Evolutionary conservation across 2,888 invertebrate species (phyloP).

Genomic region (Agrotis clavis): DNA sequence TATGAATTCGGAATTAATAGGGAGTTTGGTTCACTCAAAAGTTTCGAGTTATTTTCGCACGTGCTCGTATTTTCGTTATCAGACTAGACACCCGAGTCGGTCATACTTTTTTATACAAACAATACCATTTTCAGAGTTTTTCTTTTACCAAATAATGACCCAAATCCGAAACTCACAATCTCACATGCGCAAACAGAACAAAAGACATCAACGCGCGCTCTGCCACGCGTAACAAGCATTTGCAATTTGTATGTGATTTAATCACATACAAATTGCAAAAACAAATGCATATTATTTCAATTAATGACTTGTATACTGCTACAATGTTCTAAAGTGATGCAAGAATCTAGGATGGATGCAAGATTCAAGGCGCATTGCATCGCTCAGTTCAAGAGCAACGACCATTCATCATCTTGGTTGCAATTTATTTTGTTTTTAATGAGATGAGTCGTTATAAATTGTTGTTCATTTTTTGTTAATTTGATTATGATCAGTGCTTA

Average conservation of each 20-base stretch:
- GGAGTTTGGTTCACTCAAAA: too few species aligned
- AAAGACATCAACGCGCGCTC: conserved; percentile 69
- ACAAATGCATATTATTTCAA: conserved; percentile 45
- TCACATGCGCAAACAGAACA: conserved; percentile 21
- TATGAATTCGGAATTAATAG: too few species aligned
- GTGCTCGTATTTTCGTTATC: too few species aligned
- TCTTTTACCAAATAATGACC: background rate
- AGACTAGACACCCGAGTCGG: too few species aligned
- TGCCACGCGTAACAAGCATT: background rate
- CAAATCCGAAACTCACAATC: background rate
- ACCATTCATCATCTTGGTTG: conserved; percentile 62
- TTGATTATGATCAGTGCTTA: background rate
- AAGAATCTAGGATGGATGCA: conserved; percentile 62
- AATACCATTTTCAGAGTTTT: too few species aligned
- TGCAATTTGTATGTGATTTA: too few species aligned
- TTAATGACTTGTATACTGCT: conserved; percentile 51
- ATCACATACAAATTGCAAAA: conserved; percentile 22
- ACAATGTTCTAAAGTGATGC: conserved; percentile 51
- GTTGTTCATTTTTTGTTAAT: conserved; percentile 22
- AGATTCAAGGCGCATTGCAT: conserved; percentile 64
- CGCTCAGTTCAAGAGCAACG: conserved; percentile 69
- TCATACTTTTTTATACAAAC: too few species aligned
- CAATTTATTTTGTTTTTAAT: conserved; percentile 31
- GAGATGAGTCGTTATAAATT: background rate
- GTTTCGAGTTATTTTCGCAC: too few species aligned